phyloP scores from a whole-genome alignment of 2,113 vertebrate species.

The Piaya cayana region DNA sequence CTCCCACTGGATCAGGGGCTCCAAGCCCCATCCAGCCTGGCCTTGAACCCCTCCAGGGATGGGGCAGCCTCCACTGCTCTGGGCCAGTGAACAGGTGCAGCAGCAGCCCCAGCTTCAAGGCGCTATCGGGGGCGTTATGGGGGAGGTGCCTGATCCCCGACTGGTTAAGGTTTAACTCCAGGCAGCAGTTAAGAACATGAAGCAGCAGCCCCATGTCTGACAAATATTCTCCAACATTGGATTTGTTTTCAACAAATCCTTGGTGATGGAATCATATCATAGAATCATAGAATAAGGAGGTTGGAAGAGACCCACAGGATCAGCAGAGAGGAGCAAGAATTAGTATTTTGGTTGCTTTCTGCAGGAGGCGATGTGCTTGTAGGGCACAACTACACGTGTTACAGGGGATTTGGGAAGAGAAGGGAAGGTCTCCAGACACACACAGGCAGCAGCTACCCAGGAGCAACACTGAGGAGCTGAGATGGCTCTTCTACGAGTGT shows the following conservation, averaged over 20 bases:
- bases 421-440: not conserved
- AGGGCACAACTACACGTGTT: accelerated
- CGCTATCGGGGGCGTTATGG: accelerated
- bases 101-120: not conserved
- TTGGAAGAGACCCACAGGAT: too few species aligned
- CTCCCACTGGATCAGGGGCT: too few species aligned
- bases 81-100: not conserved
- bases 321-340: accelerated
- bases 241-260: not conserved
- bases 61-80: too few species aligned
- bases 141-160: too few species aligned
- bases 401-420: not conserved
- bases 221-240: not conserved
- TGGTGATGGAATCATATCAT: too few species aligned
- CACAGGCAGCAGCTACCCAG: not conserved
- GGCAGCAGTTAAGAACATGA: not conserved
- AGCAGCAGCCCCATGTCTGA: not conserved
- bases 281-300: too few species aligned
- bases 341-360: not conserved
- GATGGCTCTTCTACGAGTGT: not conserved
- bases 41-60: too few species aligned
- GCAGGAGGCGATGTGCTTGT: not conserved
- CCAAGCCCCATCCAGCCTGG: too few species aligned
- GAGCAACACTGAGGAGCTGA: not conserved
- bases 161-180: not conserved